Percentiles rank a stretch among this genome's conserved stretches.
These are phyloP conservation scores for Athene noctua DNA, from an alignment of 2,113 vertebrate species.

Conservation along the genomic window DNA sequence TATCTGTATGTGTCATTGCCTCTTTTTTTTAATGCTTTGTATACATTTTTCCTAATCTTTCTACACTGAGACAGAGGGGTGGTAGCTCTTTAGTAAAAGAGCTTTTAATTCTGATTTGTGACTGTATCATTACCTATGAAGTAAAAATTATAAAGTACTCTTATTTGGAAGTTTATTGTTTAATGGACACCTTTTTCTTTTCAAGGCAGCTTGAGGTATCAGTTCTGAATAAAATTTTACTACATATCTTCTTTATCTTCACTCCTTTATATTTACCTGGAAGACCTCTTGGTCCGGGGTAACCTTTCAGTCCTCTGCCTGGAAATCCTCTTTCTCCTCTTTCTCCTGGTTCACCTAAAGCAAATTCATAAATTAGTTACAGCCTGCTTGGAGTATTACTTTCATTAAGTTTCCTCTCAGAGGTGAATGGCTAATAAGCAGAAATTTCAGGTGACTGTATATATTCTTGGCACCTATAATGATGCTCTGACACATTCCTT, in stretches of 20 bases:
- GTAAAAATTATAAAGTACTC: neutral
- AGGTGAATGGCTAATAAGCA: neutral
- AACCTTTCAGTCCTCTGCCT: slow-evolving; percentile 87
- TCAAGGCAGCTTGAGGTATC: neutral
- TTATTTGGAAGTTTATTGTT: neutral
- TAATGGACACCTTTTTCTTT: neutral
- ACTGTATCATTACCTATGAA: neutral
- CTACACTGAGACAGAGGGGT: neutral
- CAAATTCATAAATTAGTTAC: slow-evolving; percentile 9
- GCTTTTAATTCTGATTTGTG: neutral
- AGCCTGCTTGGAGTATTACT: neutral
- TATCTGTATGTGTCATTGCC: neutral
- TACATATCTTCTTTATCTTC: neutral
- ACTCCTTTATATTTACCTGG: slow-evolving; percentile 78
- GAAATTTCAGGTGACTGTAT: neutral
- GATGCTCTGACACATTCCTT: neutral
- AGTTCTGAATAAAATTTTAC: neutral
- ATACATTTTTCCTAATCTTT: neutral
- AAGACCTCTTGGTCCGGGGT: slow-evolving; percentile 87
- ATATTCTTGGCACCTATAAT: neutral
- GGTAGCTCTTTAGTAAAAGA: neutral
- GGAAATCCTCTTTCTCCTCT: slow-evolving; percentile 89
- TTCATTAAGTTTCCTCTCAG: neutral
- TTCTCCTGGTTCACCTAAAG: slow-evolving; percentile 92
- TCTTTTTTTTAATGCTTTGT: neutral